Conservation (phyloP, 2,888 invertebrate species). For the Napeogenes inachia region DNA sequence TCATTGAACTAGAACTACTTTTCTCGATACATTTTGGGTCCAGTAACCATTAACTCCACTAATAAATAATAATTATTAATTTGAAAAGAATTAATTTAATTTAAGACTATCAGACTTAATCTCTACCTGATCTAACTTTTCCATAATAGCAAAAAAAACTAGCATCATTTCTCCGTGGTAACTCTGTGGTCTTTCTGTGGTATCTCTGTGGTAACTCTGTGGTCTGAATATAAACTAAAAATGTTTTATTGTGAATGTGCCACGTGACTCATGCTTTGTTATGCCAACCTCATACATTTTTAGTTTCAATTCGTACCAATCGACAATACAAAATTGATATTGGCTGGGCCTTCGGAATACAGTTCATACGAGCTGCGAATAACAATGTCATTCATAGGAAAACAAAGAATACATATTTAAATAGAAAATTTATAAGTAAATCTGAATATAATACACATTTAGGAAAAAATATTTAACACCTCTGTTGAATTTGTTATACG, state of each 20-base stretch:
- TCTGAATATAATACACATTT: too few relatives aligned
- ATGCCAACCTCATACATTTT: slow-evolving; percentile 5
- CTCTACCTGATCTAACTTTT: too few relatives aligned
- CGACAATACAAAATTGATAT: slow-evolving; percentile 5
- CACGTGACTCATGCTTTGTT: slow-evolving; percentile 1
- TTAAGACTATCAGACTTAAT: too few relatives aligned
- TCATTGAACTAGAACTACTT: too few relatives aligned
- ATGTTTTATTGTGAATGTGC: slow-evolving; percentile 2
- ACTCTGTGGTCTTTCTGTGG: neutral
- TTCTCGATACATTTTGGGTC: too few relatives aligned
- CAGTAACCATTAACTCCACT: too few relatives aligned
- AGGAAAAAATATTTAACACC: too few relatives aligned
- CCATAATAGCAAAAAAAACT: neutral
- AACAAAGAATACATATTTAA: neutral
- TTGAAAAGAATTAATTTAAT: too few relatives aligned
- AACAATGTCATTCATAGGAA: slow-evolving; percentile 2
- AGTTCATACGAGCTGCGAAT: slow-evolving; percentile 1
- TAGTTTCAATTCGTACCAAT: slow-evolving; percentile 5
- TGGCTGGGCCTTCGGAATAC: slow-evolving; percentile 5
- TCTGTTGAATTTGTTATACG: too few relatives aligned
- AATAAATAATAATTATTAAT: too few relatives aligned
- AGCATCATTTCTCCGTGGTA: neutral
- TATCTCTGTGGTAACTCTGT: neutral
- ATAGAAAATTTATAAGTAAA: neutral
- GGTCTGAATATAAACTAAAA: neutral